Conservation (phyloP, 2,113 vertebrate species). For the Bubo scandiacus region DNA sequence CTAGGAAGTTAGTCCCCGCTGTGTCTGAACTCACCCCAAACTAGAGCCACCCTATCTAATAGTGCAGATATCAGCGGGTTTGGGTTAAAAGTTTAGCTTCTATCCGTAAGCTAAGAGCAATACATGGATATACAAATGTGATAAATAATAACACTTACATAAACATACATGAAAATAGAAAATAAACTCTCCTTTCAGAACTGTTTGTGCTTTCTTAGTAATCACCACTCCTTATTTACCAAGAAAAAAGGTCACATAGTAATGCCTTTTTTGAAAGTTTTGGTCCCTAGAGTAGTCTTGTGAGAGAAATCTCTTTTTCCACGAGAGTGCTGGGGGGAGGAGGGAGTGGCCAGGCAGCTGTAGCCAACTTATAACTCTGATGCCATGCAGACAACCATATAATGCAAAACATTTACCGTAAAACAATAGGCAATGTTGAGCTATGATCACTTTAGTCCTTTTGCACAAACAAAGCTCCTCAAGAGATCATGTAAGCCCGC, state of each 20-base stretch:
- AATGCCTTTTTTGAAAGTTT: constrained; percentile 16
- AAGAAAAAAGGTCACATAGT: constrained; percentile 17
- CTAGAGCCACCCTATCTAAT: not conserved
- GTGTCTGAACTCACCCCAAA: not conserved
- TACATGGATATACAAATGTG: not conserved
- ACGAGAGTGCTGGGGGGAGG: not conserved
- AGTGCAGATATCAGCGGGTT: not conserved
- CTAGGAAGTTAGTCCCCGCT: not conserved
- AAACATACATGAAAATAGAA: not conserved
- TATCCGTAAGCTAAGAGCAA: not conserved
- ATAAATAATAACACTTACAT: not conserved
- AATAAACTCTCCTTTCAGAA: constrained; percentile 15
- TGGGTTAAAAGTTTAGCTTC: not conserved
- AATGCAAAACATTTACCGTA: not conserved
- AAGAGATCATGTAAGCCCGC: not conserved
- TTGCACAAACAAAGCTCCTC: not conserved
- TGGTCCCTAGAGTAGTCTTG: not conserved
- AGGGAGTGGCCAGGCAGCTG: not conserved
- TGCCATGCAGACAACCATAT: not conserved
- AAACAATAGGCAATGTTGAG: not conserved
- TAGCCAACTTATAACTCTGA: not conserved
- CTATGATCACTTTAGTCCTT: not conserved
- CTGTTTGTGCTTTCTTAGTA: constrained; percentile 36
- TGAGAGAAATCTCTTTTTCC: constrained; percentile 8
- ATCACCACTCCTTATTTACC: constrained; percentile 44